Evolutionary conservation across 2,113 vertebrate genomes (phyloP), one percentile per base, ranked within the genome.

Genomic region (Neodontobutis hainanensis): DNA sequence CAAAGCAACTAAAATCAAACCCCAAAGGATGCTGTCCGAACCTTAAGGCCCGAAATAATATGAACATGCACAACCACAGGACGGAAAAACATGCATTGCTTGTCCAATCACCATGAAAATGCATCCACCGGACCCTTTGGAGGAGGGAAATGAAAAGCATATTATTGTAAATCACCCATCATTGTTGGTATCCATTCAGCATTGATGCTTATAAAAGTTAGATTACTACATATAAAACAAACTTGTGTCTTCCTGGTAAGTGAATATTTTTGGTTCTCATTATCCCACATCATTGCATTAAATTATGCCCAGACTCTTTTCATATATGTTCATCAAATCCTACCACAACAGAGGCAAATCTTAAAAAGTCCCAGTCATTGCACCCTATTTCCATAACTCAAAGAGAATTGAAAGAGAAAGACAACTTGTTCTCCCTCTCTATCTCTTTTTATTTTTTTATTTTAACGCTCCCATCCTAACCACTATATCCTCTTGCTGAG

Each of bases 1-100:
- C 90, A 89, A 88, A 90, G 70, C 53, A 63, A 77, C 55, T 82
- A 70, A 90, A 89, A 87, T 68, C 44, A 78, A 82, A 66, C 72
- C 88, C 81, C 83, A 74, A 68, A 86, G 81, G 78, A 91, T 62
- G 56, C 55, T 83, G 80, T 83, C 80, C 62, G 53, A 78, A 83
- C 79, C 73, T 80, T 77, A 73, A 80, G 70, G 84, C 56, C 73
- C 71, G 19, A 27, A 78, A 84, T 68, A 81, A 84, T 75, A 45
- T 65, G 73, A 87, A 84, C 70, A 79, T 63, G 74, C 57, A 84
- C 65, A 84, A 80, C 79, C 46, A 40, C 62, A 77, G 46, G 42
- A 63, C 73, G 56, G 68, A 69, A 70, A 69, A 80, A 66, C 35
- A 48, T 35, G 32, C 3, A 10, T 9, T 70, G 53, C 65, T 81